Evolutionary conservation across 2,797 vertebrate species (phyloP).

Genomic region (Hemitrygon akajei): DNA sequence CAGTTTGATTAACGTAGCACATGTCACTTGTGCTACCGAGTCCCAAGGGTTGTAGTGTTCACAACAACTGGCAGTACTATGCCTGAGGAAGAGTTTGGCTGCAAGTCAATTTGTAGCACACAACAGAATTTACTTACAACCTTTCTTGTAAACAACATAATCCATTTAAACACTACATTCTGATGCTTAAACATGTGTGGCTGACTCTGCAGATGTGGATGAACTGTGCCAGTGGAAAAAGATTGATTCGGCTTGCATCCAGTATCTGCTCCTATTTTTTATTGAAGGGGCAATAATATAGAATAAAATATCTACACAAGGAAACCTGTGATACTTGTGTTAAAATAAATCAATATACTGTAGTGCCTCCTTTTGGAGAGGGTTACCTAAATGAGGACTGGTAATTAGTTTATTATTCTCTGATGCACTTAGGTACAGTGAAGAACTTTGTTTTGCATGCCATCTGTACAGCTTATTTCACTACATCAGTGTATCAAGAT

Average conservation of each 20-base stretch:
- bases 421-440: too few species aligned
- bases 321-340: background rate
- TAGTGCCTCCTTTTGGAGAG: background rate
- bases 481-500: too few species aligned
- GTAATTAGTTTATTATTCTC: too few species aligned
- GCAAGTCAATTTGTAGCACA: background rate
- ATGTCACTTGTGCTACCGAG: background rate
- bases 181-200: background rate
- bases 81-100: background rate
- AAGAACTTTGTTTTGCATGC: too few species aligned
- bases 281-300: background rate
- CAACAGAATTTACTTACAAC: background rate
- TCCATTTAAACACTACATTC: background rate
- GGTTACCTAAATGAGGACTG: background rate
- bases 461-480: too few species aligned
- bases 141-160: background rate
- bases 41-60: background rate
- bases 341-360: background rate
- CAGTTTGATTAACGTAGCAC: background rate
- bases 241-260: background rate
- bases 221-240: background rate
- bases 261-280: background rate
- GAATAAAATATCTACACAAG: background rate
- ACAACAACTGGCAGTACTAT: background rate
- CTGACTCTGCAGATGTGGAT: background rate